Base-by-base conservation (phyloP, 2,797 vertebrate species). In the Aplochiton taeniatus region DNA sequence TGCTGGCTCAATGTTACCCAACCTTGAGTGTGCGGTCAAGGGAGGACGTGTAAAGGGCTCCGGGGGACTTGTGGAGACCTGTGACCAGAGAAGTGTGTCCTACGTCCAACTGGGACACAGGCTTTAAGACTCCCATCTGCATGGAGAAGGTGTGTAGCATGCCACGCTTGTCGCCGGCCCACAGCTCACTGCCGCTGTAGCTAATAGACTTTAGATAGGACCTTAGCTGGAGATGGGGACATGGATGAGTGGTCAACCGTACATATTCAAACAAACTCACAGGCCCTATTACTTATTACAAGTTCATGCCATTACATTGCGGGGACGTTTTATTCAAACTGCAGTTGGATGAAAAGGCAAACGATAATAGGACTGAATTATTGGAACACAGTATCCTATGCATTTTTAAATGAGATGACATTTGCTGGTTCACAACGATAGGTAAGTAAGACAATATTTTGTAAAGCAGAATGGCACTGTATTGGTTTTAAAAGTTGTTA, bases 141-240 rank as follows among this genome's bases (percentile, higher is more conserved):
- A 93, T 89, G 80, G 93, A 89, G 6, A 96, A 96, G 69, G 94
- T 88, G 42, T 94, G 93, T 4, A 98, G 84, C 51, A 86, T 84
- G 19, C 96, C 96, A 0, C 83, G 86, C 84, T 91, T 95, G 88
- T 97, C 96, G 2, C 96, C 96, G 0, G 93, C 94, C 96, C 96
- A 97, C 8, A 97, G 84, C 77, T 96, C 94, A 11, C 65, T 77
- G 9, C 87, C 91, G n/a, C 82, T 88, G 89, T 95, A 94, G 53
- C 93, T 93, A 93, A 97, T 94, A 74, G 93, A 93, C 50, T 94
- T 87, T 74, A 96, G 87, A 73, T 95, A 98, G 17, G 93, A 93
- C 12, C 89, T 89, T 86, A 97, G 82, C 96, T 98, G 66, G 0
- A 12, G 7, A 45, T 49, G 57, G 12, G 43, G 45, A 49, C 44